Conservation (phyloP, 2,888 invertebrate genomes). For the Dolomedes plantarius region DNA sequence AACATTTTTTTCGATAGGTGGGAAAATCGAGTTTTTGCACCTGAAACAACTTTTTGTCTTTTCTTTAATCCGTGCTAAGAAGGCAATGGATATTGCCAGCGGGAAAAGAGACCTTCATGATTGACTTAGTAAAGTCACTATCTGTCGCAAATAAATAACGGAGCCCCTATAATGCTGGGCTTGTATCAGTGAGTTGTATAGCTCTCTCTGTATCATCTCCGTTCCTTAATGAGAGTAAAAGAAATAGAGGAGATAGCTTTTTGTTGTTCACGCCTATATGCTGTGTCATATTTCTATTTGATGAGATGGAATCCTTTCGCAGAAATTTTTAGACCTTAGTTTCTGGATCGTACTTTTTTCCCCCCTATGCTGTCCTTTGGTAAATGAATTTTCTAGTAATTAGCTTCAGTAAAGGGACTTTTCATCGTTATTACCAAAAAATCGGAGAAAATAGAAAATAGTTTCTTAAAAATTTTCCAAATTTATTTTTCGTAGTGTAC, state of each 20-base stretch:
- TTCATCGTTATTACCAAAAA: not conserved
- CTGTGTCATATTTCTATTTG: not conserved
- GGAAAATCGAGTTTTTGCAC: slow-evolving; percentile 37
- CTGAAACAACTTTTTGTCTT: slow-evolving; percentile 39
- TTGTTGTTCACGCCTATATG: slow-evolving; percentile 11
- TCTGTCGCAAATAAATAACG: slow-evolving; percentile 37
- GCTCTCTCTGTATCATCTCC: not conserved
- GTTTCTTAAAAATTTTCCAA: no score
- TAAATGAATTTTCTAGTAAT: not conserved
- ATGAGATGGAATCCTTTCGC: not conserved
- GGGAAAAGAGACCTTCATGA: not conserved
- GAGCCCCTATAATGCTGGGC: not conserved
- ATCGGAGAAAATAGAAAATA: no score
- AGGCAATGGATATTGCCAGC: slow-evolving; percentile 26
- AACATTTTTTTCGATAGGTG: slow-evolving; percentile 26
- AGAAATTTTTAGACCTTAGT: not conserved
- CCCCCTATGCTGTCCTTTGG: not conserved
- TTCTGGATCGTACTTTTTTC: not conserved
- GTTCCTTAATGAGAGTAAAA: slow-evolving; percentile 18
- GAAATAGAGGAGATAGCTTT: not conserved
- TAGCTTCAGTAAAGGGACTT: not conserved
- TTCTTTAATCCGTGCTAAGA: slow-evolving; percentile 30
- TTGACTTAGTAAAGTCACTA: slow-evolving; percentile 23
- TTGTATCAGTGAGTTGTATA: not conserved
- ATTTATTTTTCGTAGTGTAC: no score